A percentile compares a stretch with the other conserved stretches of the same genome.
These are phyloP conservation scores for Menidia beryllina DNA, from an alignment of 2,113 vertebrate species.

Conservation along the genomic window DNA sequence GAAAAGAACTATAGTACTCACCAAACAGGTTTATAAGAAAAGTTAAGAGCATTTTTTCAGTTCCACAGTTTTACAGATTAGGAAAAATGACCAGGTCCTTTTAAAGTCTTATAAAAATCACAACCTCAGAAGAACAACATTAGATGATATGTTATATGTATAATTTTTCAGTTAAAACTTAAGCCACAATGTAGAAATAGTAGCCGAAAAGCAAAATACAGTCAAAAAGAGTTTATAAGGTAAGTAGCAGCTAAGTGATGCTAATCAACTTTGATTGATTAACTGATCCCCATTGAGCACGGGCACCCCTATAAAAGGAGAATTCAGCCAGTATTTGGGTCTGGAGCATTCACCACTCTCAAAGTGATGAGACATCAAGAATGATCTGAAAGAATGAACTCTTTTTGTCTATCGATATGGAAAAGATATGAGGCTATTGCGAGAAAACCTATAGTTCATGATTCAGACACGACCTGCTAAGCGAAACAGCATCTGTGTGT, in stretches of 20 bases:
- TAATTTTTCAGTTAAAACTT: not conserved
- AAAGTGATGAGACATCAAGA: no score
- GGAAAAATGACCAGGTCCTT: not conserved
- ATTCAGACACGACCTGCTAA: not conserved
- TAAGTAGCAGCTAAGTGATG: no score
- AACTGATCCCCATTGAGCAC: no score
- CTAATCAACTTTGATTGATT: no score
- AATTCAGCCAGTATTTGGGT: no score
- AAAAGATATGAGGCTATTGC: not conserved
- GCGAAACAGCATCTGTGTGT: no score
- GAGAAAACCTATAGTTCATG: not conserved
- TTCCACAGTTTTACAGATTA: no score
- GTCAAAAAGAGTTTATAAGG: not conserved
- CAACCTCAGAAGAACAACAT: not conserved
- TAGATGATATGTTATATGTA: not conserved
- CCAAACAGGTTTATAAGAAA: not conserved
- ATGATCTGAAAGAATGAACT: no score
- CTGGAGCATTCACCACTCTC: no score
- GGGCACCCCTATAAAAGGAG: no score
- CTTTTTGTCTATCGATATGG: no score
- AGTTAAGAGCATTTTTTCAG: not conserved
- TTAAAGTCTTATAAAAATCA: not conserved
- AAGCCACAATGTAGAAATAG: not conserved
- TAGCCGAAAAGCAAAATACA: not conserved
- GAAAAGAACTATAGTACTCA: not conserved